Evolutionary conservation across 2,113 vertebrate species (phyloP).

Genomic region (Chaenogobius annularis): DNA sequence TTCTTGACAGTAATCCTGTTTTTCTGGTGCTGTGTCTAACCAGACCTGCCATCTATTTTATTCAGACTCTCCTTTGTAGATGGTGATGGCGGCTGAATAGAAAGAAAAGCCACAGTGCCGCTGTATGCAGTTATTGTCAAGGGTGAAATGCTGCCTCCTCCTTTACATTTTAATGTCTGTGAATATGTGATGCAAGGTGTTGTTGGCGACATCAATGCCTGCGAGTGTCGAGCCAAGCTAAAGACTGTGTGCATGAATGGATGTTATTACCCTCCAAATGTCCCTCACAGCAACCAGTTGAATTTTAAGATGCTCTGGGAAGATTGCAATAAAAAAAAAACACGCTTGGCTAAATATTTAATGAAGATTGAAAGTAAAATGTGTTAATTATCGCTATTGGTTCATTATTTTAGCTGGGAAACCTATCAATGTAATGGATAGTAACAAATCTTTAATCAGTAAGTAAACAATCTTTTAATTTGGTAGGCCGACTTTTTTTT

Average conservation of each 20-base stretch:
- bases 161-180: conserved; percentile 32
- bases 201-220: conserved; percentile 37
- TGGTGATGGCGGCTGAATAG: conserved; percentile 8
- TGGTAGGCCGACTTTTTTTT: too few species aligned
- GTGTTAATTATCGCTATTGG: background rate
- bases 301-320: conserved; percentile 23
- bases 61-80: background rate
- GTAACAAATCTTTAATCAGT: background rate
- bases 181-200: conserved; percentile 34
- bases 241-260: conserved; percentile 40
- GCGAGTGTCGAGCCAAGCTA: conserved; percentile 30
- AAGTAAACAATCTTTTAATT: too few species aligned
- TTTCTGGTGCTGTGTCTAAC: conserved; percentile 1
- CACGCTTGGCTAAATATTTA: background rate
- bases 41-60: conserved; percentile 1
- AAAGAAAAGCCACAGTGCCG: conserved; percentile 14
- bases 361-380: background rate
- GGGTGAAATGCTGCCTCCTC: conserved; percentile 5
- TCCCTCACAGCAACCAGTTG: conserved; percentile 29
- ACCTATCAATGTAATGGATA: background rate
- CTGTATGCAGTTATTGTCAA: background rate
- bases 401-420: background rate
- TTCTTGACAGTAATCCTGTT: conserved; percentile 22
- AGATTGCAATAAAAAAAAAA: conserved; percentile 26
- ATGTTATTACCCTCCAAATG: conserved; percentile 50